Evolutionary conservation across 2,888 invertebrate genomes (phyloP).

Genomic region (Pachymerium ferrugineum): DNA sequence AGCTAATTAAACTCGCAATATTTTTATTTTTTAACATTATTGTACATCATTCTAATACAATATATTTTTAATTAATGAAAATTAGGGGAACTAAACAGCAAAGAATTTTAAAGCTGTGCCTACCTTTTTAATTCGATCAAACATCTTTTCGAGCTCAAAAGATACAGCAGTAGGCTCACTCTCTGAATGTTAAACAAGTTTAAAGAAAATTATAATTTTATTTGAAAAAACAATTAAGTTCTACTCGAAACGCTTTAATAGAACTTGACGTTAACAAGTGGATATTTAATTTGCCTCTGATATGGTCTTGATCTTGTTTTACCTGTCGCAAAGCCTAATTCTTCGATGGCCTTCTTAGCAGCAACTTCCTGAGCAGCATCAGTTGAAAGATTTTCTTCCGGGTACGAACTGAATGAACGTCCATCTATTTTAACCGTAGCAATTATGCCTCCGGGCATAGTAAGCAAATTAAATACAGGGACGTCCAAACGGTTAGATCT

Average conservation of each 20-base stretch:
- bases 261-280: no score
- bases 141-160: background rate
- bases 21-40: background rate
- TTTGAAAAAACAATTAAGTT: no score
- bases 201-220: no score
- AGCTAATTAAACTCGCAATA: no score
- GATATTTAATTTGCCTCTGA: no score
- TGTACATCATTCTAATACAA: background rate
- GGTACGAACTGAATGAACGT: background rate
- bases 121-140: background rate
- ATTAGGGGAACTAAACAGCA: background rate
- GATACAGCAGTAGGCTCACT: background rate
- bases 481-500: background rate
- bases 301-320: background rate
- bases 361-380: background rate
- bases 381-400: background rate
- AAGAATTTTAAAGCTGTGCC: background rate
- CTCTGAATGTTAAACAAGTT: no score
- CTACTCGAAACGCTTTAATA: no score
- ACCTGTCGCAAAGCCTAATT: background rate
- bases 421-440: background rate
- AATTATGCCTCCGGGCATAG: background rate
- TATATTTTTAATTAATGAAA: background rate
- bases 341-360: background rate
- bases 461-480: background rate